A percentile compares a stretch with the other conserved stretches of the same genome.
phyloP scores from a whole-genome alignment of 53 echinoderm and acorn worm genomes.

The Henricia sp. region DNA sequence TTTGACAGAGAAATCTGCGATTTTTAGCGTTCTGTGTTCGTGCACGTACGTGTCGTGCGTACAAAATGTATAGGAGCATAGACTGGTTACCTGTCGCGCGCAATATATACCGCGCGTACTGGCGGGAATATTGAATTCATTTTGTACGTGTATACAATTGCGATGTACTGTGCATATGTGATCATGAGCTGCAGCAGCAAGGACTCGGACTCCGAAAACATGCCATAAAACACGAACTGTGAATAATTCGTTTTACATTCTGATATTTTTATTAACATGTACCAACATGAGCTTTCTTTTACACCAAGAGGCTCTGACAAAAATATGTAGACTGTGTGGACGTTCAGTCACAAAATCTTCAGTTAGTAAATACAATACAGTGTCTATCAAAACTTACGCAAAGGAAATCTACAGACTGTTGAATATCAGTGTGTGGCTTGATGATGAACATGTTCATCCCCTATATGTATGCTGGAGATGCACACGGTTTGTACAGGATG shows the following conservation, averaged over 20 bases:
- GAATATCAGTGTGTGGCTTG: neutral
- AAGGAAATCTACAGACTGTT: neutral
- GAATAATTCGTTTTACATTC: too few relatives aligned
- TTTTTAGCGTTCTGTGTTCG: neutral
- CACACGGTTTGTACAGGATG: neutral
- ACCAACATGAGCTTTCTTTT: neutral
- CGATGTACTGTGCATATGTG: neutral
- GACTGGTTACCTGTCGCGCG: conserved; percentile 2
- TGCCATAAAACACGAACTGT: too few relatives aligned
- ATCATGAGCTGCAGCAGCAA: neutral
- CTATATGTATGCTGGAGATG: neutral
- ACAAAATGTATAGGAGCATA: neutral
- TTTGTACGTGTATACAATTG: neutral
- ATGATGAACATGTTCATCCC: neutral
- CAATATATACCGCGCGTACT: neutral
- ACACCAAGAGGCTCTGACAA: neutral
- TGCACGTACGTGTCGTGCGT: too few relatives aligned
- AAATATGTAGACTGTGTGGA: neutral
- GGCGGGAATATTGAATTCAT: conserved; percentile 1
- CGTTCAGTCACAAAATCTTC: neutral
- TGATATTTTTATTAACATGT: too few relatives aligned
- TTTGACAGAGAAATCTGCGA: neutral
- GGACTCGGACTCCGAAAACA: neutral
- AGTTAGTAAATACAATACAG: neutral
- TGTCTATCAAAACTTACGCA: neutral